A percentile compares a stretch with the other conserved stretches of the same genome.
Evolutionary conservation across 2,797 vertebrate species (phyloP).

Genomic region (Melanotaenia nigrans): DNA sequence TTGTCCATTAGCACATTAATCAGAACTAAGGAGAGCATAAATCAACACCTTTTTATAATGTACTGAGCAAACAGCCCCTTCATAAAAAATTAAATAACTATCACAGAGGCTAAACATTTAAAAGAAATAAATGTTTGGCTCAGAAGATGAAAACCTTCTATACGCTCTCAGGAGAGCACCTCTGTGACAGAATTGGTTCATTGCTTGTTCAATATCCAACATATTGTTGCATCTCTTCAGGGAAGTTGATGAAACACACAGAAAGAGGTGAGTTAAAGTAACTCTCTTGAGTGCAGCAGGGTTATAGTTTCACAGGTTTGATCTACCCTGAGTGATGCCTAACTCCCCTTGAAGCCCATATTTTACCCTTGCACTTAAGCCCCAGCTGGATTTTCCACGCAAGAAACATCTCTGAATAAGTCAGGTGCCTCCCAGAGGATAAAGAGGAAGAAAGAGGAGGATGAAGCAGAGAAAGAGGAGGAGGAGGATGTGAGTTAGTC

Average conservation of each 20-base stretch:
- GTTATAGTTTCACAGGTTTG: conserved; percentile 68
- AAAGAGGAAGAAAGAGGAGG: conserved; percentile 27
- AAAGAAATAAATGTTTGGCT: conserved; percentile 38
- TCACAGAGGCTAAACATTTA: conserved; percentile 69
- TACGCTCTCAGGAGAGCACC: conserved; percentile 53
- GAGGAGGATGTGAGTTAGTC: conserved; percentile 46
- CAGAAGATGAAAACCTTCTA: conserved; percentile 60
- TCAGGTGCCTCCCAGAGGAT: conserved; percentile 71
- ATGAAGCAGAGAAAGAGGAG: conserved; percentile 23
- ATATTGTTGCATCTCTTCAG: conserved; percentile 60
- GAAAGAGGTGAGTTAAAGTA: conserved; percentile 64
- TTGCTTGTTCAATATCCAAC: conserved; percentile 64
- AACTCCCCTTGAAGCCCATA: conserved; percentile 72
- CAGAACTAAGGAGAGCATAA: conserved; percentile 61
- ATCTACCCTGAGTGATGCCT: conserved; percentile 68
- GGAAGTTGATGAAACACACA: conserved; percentile 70
- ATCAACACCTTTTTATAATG: conserved; percentile 53
- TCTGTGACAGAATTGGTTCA: conserved; percentile 79
- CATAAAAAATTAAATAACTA: conserved; percentile 62
- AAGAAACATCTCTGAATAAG: conserved; percentile 64
- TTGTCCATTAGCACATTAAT: conserved; percentile 36
- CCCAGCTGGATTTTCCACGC: conserved; percentile 71
- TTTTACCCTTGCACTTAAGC: conserved; percentile 72
- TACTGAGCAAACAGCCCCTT: conserved; percentile 58
- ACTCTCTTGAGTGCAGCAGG: conserved; percentile 47